Evolutionary conservation across 2,113 vertebrate genomes (phyloP), one percentile per base, ranked within the genome.

Genomic region (Pygoscelis adeliae): DNA sequence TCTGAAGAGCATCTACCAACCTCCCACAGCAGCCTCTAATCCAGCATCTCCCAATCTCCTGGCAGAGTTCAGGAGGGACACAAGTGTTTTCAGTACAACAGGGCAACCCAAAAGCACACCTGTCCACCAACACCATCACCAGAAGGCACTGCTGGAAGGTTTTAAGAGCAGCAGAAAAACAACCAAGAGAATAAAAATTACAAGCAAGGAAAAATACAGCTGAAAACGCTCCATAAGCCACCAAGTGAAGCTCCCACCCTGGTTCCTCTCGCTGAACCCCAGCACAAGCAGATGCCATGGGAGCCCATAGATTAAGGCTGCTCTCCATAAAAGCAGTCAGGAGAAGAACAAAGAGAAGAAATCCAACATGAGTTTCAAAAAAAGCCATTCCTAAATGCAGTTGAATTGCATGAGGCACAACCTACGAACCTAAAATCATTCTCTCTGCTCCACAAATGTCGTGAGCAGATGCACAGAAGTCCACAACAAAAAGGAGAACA

Each of bases 331-430:
- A 38, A 49, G 10, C 40, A 49, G 7, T 6, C 36, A 79, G 13
- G 32, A 78, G 49, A 78, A 83, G 14, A 36, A 73, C 5, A 6
- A 4, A 2, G 8, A 76, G 7, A 63, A 74, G 29, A 15, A 61
- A 34, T 3, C 18, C 20, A 56, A 29, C 5, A 1, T 0, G 5
- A 65, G 11, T 49, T 34, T 66, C 7, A 22, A 78, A n/a, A 63
- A 42, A 59, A 26, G 8, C 6, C n/a, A 23, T 25, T 50, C 42
- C 63, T 70, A 79, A 72, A 52, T 1, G 7, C 29, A 58, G 9
- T 2, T 46, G 19, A 62, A 46, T 9, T 52, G 13, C 73, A 80
- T 0, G 3, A 91, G 52, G 21, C 53, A 40, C 88, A 74, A 18
- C n/a, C 72, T 55, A 7, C 22, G 25, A 50, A 27, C 27, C 47